Evolutionary conservation across 1,140 invertebrate species (phyloP).

Genomic region (Drosophila jambulina): DNA sequence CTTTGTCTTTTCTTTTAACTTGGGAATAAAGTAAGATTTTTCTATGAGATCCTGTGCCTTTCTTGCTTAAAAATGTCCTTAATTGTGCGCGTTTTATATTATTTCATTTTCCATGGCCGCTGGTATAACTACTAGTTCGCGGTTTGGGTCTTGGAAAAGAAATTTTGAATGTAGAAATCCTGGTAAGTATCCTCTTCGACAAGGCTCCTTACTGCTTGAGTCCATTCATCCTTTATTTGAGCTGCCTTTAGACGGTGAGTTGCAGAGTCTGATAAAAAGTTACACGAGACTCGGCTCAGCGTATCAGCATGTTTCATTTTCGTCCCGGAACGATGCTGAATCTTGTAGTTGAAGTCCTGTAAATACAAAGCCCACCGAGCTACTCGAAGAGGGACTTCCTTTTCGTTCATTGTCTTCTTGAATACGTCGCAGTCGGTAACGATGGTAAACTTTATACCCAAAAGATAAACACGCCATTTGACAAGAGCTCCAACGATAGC

Average conservation of each 20-base stretch:
- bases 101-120: conserved; percentile 5
- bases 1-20: too few relatives aligned
- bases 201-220: neutral
- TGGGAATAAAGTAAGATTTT: conserved; percentile 4
- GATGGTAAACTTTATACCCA: conserved; percentile 30
- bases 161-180: neutral
- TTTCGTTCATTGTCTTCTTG: conserved; percentile 31
- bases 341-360: conserved; percentile 38
- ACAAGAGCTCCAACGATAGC: conserved; percentile 39
- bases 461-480: conserved; percentile 36
- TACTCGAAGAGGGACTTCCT: neutral
- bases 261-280: neutral
- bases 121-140: neutral
- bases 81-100: conserved; percentile 2
- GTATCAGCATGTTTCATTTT: conserved; percentile 44
- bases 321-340: conserved; percentile 33
- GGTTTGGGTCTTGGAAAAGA: neutral
- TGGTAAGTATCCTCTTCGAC: neutral
- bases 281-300: conserved; percentile 34
- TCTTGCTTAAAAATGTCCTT: conserved; percentile 9
- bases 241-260: conserved; percentile 12
- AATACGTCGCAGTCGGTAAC: conserved; percentile 17
- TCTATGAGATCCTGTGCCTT: conserved; percentile 20
- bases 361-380: too few relatives aligned
- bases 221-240: conserved; percentile 15